phyloP scores from a whole-genome alignment of 2,888 invertebrate genomes.

The Trichopria drosophilae region DNA sequence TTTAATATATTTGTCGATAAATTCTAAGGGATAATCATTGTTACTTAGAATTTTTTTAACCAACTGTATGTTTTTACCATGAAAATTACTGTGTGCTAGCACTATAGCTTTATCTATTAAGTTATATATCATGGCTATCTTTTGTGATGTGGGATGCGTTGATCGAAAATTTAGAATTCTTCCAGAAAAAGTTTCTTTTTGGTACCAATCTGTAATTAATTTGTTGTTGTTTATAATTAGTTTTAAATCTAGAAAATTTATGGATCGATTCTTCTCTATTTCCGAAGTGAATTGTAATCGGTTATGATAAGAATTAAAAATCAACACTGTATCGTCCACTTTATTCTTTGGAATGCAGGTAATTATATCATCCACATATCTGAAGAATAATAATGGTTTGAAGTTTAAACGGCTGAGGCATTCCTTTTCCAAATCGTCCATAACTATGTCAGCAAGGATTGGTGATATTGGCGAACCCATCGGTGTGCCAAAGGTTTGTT shows the following conservation, averaged over 20 bases:
- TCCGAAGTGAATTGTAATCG: constrained; percentile 16
- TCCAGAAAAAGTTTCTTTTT: constrained; percentile 4
- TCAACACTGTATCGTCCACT: background rate
- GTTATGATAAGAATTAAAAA: constrained; percentile 14
- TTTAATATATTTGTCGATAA: background rate
- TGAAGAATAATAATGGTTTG: background rate
- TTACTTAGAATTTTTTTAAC: background rate
- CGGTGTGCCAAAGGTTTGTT: constrained; percentile 29
- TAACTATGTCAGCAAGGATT: constrained; percentile 30
- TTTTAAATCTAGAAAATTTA: background rate
- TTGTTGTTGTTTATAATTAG: background rate
- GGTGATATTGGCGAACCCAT: constrained; percentile 37
- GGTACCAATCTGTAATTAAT: background rate
- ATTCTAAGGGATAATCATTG: background rate
- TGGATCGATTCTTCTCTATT: background rate
- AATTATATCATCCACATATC: constrained; percentile 26
- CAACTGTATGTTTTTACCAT: background rate
- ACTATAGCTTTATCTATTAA: background rate
- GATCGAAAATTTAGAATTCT: background rate
- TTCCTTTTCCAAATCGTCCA: constrained; percentile 31
- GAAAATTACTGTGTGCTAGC: background rate
- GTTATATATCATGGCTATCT: constrained; percentile 1
- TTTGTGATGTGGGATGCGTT: background rate
- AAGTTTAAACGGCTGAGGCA: constrained; percentile 10
- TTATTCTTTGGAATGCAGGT: constrained; percentile 12